Evolutionary conservation across 2,888 invertebrate species (phyloP).

Genomic region (Iphiclides podalirius): DNA sequence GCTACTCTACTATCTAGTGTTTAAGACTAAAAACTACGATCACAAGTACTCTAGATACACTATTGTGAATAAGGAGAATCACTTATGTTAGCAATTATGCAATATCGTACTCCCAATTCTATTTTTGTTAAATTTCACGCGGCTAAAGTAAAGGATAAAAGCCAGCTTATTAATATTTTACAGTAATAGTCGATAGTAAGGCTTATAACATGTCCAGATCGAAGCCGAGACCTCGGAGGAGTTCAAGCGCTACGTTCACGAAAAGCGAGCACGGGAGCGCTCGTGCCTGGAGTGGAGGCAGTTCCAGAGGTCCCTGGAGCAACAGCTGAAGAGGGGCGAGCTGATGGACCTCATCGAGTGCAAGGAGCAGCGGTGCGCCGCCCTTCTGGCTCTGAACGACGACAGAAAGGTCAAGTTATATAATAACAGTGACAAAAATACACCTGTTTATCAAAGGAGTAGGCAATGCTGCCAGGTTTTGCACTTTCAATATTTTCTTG

Average conservation of each 20-base stretch:
- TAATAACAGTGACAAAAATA: neutral
- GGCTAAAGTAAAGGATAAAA: too few relatives aligned
- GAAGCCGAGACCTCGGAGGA: constrained; percentile 61
- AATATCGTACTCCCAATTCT: too few relatives aligned
- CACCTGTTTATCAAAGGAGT: too few relatives aligned
- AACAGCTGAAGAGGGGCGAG: constrained; percentile 40
- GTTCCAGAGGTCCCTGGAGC: constrained; percentile 43
- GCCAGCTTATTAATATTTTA: too few relatives aligned
- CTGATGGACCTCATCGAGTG: constrained; percentile 49
- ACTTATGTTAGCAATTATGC: too few relatives aligned
- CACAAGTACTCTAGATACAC: too few relatives aligned
- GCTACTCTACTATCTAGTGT: too few relatives aligned
- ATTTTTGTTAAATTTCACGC: too few relatives aligned
- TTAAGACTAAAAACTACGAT: too few relatives aligned
- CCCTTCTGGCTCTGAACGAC: constrained; percentile 46
- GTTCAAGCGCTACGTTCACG: constrained; percentile 68
- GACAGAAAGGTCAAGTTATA: constrained; percentile 59
- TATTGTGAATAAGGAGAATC: too few relatives aligned
- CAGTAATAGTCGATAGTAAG: too few relatives aligned
- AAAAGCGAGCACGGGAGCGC: constrained; percentile 62
- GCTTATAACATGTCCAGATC: constrained; percentile 48
- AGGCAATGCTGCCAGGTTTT: too few relatives aligned
- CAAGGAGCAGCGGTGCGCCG: constrained; percentile 52
- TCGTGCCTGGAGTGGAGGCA: constrained; percentile 60
- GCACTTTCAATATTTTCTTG: neutral